phyloP scores from a whole-genome alignment of 2,113 vertebrate genomes.

The Tamias sibiricus region DNA sequence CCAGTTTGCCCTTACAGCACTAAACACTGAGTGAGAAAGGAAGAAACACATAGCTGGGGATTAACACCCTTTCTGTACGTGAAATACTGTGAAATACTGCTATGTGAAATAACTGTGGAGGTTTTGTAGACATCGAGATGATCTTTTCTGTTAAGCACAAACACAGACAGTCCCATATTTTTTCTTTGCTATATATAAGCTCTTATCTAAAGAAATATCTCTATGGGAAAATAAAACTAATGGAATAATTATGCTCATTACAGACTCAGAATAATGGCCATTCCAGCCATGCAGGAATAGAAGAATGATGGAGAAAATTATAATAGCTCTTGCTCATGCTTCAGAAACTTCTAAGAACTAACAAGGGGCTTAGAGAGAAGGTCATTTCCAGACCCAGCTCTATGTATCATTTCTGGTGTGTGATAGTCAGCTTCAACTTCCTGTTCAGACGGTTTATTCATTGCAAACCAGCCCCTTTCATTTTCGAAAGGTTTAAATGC shows the following conservation, averaged over 20 bases:
- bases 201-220: not conserved
- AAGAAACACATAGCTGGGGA: not conserved
- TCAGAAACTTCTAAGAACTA: not conserved
- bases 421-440: not conserved
- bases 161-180: not conserved
- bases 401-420: not conserved
- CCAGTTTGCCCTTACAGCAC: not conserved
- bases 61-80: not conserved
- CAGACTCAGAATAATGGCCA: not conserved
- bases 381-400: rapidly evolving
- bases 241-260: not conserved
- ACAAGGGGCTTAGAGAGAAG: not conserved
- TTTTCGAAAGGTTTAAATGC: not conserved
- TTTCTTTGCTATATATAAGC: not conserved
- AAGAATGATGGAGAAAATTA: not conserved
- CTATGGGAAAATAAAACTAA: not conserved
- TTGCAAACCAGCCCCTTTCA: not conserved
- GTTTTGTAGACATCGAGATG: not conserved
- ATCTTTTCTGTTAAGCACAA: not conserved
- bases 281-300: not conserved
- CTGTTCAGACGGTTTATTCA: not conserved
- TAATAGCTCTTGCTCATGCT: not conserved
- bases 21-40: not conserved
- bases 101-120: not conserved
- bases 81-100: not conserved